Percentiles rank a stretch among this genome's conserved stretches.
These are phyloP conservation scores for Maconellicoccus hirsutus DNA, from an alignment of 1,140 invertebrate genomes.

Conservation along the genomic window DNA sequence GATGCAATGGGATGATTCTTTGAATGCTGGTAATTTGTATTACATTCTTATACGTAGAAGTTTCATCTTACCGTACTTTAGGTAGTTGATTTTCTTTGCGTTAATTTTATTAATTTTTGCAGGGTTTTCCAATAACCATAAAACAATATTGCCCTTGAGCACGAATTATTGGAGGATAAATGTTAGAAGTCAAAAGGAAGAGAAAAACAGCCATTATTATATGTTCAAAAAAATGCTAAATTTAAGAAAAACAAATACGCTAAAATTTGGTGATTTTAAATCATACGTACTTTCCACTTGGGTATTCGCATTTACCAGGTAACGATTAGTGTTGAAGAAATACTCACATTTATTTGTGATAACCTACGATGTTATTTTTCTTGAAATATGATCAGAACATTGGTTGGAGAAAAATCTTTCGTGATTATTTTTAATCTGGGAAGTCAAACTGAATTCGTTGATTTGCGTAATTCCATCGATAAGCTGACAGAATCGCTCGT, in stretches of 20 bases:
- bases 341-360: neutral
- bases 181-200: slow-evolving; percentile 33
- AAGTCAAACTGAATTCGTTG: slow-evolving; percentile 11
- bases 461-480: neutral
- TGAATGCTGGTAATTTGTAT: slow-evolving; percentile 27
- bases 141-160: slow-evolving; percentile 39
- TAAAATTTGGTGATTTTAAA: slow-evolving; percentile 24
- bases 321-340: neutral
- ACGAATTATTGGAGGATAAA: slow-evolving; percentile 41
- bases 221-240: slow-evolving; percentile 24
- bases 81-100: too few relatives aligned
- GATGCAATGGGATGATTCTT: slow-evolving; percentile 55
- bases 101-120: too few relatives aligned
- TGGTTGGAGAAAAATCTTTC: neutral
- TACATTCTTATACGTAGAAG: too few relatives aligned
- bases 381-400: neutral
- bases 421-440: slow-evolving; percentile 23
- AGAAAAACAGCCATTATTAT: slow-evolving; percentile 22
- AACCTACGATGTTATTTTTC: neutral
- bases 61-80: too few relatives aligned
- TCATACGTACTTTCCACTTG: slow-evolving; percentile 14
- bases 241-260: slow-evolving; percentile 22
- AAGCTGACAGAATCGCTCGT: neutral
- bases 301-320: slow-evolving; percentile 23
- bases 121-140: neutral